Evolutionary conservation across 2,888 invertebrate species (phyloP), one percentile per base, ranked within the genome.

Genomic region (Drosophila mercatorum): DNA sequence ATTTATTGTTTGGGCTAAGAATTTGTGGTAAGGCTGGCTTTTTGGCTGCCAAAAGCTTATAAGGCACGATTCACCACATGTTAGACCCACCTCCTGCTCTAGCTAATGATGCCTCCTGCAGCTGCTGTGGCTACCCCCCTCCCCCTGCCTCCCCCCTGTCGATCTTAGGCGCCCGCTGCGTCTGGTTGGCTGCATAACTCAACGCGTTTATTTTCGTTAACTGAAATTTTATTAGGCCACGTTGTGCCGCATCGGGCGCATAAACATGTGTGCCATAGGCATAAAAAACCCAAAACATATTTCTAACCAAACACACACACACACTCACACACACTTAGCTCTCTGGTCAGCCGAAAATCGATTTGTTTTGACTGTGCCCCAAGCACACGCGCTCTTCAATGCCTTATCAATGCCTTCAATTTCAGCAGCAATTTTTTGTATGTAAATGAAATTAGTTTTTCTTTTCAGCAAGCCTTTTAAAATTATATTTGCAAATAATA

Each of bases 191-290:
- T 69, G 70, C 71, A 81, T 70, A 79, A 47, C 75, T 71, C 61
- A 64, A 40, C 70, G 68, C 64, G 72, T 80, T 83, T 83, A 81
- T 82, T 75, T 82, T 72, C 60, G 83, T 78, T 88, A 85, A 80
- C 78, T 72, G 80, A 77, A 76, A 76, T 85, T 88, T 85, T 85
- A 86, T 89, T 89, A 68, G 83, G 76, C 72, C 76, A 80, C 81
- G 72, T 80, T 76, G 68, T 31, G 78, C 61, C 71, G 76, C 77
- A 64, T 59, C 26, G 64, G 52, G 53, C 60, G 63, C 68, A 83
- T 80, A 66, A 83, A 76, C 73, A 88, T 80, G 77, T 82, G 69
- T 64, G 64, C 74, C 56, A 47, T 66, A 52, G 70, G 76, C 81
- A 78, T 66, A 74, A 72, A 63, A 78, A 74, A n/a, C 53, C 55